Conservation (phyloP, 2,113 vertebrate species). For the Tricholaema leucomelas region DNA sequence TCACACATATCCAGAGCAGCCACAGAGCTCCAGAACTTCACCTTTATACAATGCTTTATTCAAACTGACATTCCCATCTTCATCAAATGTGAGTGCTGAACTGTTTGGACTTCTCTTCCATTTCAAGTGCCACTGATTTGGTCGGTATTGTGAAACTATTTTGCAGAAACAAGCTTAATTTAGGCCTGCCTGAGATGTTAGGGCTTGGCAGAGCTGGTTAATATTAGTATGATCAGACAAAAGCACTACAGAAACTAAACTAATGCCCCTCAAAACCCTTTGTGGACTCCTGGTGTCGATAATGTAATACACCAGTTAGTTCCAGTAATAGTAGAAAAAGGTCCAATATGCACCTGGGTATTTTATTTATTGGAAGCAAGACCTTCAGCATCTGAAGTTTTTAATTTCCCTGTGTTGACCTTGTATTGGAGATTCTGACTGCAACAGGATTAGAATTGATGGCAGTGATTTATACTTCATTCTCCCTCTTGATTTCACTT, state of each 20-base stretch:
- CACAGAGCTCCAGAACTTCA: background rate
- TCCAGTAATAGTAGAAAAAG: background rate
- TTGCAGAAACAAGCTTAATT: background rate
- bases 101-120: background rate
- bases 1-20: background rate
- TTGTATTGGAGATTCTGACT: constrained; percentile 17
- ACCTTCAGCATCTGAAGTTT: background rate
- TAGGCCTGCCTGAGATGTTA: background rate
- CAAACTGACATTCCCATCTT: background rate
- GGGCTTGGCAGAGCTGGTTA: background rate
- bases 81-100: background rate
- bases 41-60: background rate
- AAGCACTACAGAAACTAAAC: background rate
- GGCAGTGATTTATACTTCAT: background rate
- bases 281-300: background rate
- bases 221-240: background rate
- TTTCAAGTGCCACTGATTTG: background rate
- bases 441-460: constrained; percentile 9
- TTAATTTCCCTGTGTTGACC: background rate
- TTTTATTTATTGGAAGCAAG: background rate
- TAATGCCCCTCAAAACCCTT: background rate
- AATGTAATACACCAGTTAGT: background rate
- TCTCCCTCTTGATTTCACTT: constrained; percentile 14
- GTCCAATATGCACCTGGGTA: background rate
- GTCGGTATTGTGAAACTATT: background rate